phyloP scores from a whole-genome alignment of 2,888 invertebrate genomes.

The Augiades crinisus region DNA sequence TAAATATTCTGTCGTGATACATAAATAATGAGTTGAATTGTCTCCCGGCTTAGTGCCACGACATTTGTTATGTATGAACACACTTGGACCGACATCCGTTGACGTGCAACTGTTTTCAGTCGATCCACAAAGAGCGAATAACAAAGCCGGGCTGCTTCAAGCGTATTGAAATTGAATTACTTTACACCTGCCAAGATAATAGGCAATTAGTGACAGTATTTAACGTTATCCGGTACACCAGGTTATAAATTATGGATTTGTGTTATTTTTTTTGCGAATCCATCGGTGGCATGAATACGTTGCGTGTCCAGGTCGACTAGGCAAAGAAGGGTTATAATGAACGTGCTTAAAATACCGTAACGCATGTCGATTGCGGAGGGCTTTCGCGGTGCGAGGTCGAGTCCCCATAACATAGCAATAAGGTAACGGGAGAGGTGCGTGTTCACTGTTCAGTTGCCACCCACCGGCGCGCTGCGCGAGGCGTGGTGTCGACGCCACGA shows the following conservation, averaged over 20 bases:
- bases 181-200: constrained; percentile 46
- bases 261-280: constrained; percentile 4
- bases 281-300: background rate
- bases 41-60: constrained; percentile 47
- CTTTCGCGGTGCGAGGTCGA: constrained; percentile 67
- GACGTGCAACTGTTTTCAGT: constrained; percentile 71
- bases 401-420: constrained; percentile 74
- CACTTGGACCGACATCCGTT: constrained; percentile 61
- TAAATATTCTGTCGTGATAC: constrained; percentile 53
- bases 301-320: constrained; percentile 7
- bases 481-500: constrained; percentile 61
- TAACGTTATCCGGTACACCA: constrained; percentile 24
- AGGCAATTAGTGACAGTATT: constrained; percentile 41
- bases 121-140: constrained; percentile 52
- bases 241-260: constrained; percentile 14
- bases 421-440: constrained; percentile 79
- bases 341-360: constrained; percentile 31
- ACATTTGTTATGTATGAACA: constrained; percentile 67
- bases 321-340: constrained; percentile 24
- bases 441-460: constrained; percentile 55
- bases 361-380: constrained; percentile 43
- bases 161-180: constrained; percentile 55
- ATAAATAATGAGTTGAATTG: constrained; percentile 47
- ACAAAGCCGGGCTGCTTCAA: constrained; percentile 52
- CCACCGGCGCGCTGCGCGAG: constrained; percentile 73